Percentiles rank a stretch among this genome's conserved stretches.
phyloP scores from a whole-genome alignment of 2,888 invertebrate genomes.

The Caenorhabditis sp. region DNA sequence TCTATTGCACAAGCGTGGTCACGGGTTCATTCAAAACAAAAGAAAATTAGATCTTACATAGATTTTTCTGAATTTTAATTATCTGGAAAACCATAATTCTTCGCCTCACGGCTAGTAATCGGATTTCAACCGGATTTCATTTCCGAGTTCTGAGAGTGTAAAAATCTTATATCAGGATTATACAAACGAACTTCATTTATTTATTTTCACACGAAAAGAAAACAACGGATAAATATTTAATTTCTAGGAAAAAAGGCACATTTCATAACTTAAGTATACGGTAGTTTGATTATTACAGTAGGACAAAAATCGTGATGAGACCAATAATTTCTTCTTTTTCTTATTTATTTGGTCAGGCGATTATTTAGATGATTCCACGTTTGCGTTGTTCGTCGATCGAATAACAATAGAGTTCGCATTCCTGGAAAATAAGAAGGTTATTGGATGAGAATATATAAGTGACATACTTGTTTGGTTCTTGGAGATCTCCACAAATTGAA shows the following conservation, averaged over 20 bases:
- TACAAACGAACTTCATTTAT: too few relatives aligned
- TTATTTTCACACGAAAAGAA: too few relatives aligned
- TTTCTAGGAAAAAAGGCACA: neutral
- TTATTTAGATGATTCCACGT: slow-evolving; percentile 63
- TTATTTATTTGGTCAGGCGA: neutral
- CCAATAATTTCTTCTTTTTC: neutral
- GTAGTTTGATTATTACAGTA: neutral
- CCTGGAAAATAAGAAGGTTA: slow-evolving; percentile 48
- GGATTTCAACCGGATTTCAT: too few relatives aligned
- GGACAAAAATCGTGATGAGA: neutral
- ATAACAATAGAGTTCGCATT: slow-evolving; percentile 71
- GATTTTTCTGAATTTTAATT: too few relatives aligned
- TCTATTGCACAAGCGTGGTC: too few relatives aligned
- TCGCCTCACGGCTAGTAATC: too few relatives aligned
- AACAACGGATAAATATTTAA: too few relatives aligned
- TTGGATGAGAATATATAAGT: neutral
- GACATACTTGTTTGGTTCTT: slow-evolving; percentile 64
- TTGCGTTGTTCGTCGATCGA: slow-evolving; percentile 68
- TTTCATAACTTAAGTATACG: neutral
- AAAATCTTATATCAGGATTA: too few relatives aligned
- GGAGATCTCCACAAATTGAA: slow-evolving; percentile 71
- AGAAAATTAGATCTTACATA: too few relatives aligned
- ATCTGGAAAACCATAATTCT: too few relatives aligned
- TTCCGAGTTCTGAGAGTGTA: too few relatives aligned
- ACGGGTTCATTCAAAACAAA: too few relatives aligned